Evolutionary conservation across 2,113 vertebrate species (phyloP).

Genomic region (Corythaeola cristata): DNA sequence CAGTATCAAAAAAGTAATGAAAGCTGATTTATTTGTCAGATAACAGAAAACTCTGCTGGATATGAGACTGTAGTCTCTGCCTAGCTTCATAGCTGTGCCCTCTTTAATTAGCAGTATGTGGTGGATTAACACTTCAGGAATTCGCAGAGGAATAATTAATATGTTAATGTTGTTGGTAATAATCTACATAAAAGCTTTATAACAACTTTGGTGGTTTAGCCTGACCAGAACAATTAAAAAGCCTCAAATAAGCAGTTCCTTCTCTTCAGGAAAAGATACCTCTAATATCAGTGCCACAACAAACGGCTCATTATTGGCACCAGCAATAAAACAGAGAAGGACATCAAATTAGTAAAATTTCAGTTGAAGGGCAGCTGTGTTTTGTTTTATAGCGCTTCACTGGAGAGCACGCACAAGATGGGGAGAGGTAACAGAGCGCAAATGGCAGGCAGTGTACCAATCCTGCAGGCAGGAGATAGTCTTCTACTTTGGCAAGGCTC

Average conservation of each 20-base stretch:
- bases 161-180: conserved; percentile 39
- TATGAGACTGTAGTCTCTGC: background rate
- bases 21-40: background rate
- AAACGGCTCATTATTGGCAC: background rate
- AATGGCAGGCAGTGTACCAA: background rate
- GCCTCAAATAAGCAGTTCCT: background rate
- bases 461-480: background rate
- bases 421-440: background rate
- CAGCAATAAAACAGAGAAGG: background rate
- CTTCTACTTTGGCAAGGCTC: background rate
- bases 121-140: conserved; percentile 9
- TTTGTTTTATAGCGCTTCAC: background rate
- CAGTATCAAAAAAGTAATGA: background rate
- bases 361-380: background rate
- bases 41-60: background rate
- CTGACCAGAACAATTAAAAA: background rate
- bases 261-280: background rate
- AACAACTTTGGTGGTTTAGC: background rate
- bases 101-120: background rate
- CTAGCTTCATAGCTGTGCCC: background rate
- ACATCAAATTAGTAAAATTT: background rate
- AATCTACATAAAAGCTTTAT: conserved; percentile 4
- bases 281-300: background rate
- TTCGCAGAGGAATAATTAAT: conserved; percentile 33
- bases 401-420: background rate